These are phyloP conservation scores for Taphrorychus bicolor DNA, from an alignment of 2,888 invertebrate genomes.

Conservation along the genomic window DNA sequence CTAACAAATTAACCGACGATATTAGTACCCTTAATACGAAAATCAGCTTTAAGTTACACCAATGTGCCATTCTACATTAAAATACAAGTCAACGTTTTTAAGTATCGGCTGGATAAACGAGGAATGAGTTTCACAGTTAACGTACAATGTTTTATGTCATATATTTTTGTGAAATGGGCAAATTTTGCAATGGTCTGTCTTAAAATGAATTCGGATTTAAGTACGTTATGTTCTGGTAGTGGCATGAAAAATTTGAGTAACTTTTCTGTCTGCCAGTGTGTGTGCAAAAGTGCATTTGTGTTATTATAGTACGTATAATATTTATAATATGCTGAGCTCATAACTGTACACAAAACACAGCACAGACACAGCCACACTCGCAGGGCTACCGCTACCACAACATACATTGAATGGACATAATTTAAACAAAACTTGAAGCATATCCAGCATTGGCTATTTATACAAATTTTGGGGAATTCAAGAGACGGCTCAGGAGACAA, in stretches of 20 bases:
- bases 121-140: neutral
- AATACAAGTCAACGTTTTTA: neutral
- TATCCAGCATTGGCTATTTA: slow-evolving; percentile 1
- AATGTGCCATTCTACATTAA: neutral
- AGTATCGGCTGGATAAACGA: neutral
- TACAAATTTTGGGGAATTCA: neutral
- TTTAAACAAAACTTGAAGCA: neutral
- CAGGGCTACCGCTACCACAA: slow-evolving; percentile 62
- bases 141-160: neutral
- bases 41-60: neutral
- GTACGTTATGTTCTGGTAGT: slow-evolving; percentile 56
- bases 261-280: slow-evolving; percentile 58
- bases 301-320: slow-evolving; percentile 39
- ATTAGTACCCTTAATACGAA: too few relatives aligned
- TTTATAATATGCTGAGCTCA: slow-evolving; percentile 45
- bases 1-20: too few relatives aligned
- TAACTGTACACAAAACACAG: slow-evolving; percentile 53
- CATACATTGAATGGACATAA: slow-evolving; percentile 49
- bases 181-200: neutral
- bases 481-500: neutral
- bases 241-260: slow-evolving; percentile 50
- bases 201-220: neutral
- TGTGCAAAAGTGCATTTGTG: slow-evolving; percentile 56
- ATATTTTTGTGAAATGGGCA: neutral
- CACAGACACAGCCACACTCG: slow-evolving; percentile 61